A percentile compares a stretch with the other conserved stretches of the same genome.
phyloP scores from a whole-genome alignment of 2,888 invertebrate species.

The Polylopha cassiicola region DNA sequence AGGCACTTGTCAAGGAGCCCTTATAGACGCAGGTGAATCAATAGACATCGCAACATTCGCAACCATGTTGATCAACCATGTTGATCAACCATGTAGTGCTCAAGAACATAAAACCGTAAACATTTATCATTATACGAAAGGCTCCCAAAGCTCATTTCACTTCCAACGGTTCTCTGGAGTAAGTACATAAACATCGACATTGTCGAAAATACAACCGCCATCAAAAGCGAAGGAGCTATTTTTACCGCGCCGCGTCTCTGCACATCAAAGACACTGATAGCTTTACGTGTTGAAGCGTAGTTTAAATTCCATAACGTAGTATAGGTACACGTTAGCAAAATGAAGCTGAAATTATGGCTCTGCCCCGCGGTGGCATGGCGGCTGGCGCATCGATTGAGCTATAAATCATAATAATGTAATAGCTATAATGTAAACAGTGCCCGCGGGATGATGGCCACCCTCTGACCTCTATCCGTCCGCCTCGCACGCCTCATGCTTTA shows the following conservation, averaged over 20 bases:
- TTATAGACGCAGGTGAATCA: no score
- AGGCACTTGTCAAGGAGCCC: no score
- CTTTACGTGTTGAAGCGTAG: slow-evolving; percentile 57
- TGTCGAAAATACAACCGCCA: slow-evolving; percentile 16
- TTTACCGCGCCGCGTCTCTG: no score
- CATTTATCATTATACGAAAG: slow-evolving; percentile 5
- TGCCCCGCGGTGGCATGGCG: slow-evolving; percentile 35
- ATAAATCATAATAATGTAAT: slow-evolving; percentile 73
- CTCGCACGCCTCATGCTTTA: slow-evolving; percentile 35
- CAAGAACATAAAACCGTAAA: no score
- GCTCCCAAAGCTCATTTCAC: slow-evolving; percentile 11
- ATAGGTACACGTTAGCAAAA: slow-evolving; percentile 57
- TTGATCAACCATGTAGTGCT: no score
- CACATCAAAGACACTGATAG: slow-evolving; percentile 61
- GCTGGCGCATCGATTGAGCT: slow-evolving; percentile 64
- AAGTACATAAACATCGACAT: slow-evolving; percentile 16
- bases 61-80: no score
- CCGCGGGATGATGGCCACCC: slow-evolving; percentile 39
- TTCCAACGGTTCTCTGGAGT: slow-evolving; percentile 15
- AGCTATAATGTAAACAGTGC: slow-evolving; percentile 65
- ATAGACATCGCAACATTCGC: no score
- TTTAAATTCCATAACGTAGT: slow-evolving; percentile 62
- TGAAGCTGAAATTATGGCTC: slow-evolving; percentile 56
- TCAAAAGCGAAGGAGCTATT: slow-evolving; percentile 13
- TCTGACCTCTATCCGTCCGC: slow-evolving; percentile 34